phyloP scores from a whole-genome alignment of 2,113 vertebrate species.

The Apistogramma diplotaenia region DNA sequence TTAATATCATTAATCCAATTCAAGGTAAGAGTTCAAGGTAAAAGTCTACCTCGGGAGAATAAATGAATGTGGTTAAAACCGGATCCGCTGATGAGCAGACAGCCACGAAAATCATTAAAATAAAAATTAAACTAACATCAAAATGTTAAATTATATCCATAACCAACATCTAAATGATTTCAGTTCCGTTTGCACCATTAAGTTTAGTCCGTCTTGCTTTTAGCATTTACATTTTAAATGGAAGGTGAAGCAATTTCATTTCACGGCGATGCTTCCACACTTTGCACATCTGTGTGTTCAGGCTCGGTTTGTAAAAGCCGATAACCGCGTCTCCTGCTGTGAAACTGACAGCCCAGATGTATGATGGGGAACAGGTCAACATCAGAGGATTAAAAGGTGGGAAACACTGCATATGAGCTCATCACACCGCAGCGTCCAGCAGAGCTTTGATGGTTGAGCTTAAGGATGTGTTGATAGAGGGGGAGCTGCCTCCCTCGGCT shows the following conservation, averaged over 20 bases:
- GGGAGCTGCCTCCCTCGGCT: not conserved
- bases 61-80: not conserved
- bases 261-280: not conserved
- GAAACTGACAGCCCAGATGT: not conserved
- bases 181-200: not conserved
- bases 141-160: not conserved
- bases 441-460: slow-evolving; percentile 9
- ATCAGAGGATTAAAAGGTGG: not conserved
- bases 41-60: not conserved
- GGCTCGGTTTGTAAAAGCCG: not conserved
- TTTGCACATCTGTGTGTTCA: not conserved
- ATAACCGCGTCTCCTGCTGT: not conserved
- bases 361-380: not conserved
- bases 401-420: not conserved
- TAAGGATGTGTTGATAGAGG: not conserved
- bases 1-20: not conserved
- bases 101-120: not conserved
- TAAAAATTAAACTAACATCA: not conserved
- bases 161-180: not conserved
- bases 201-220: not conserved
- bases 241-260: not conserved
- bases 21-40: not conserved
- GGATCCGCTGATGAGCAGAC: not conserved
- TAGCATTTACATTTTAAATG: not conserved
- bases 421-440: not conserved